phyloP scores from a whole-genome alignment of 2,797 vertebrate species.

The Channallabes apus region DNA sequence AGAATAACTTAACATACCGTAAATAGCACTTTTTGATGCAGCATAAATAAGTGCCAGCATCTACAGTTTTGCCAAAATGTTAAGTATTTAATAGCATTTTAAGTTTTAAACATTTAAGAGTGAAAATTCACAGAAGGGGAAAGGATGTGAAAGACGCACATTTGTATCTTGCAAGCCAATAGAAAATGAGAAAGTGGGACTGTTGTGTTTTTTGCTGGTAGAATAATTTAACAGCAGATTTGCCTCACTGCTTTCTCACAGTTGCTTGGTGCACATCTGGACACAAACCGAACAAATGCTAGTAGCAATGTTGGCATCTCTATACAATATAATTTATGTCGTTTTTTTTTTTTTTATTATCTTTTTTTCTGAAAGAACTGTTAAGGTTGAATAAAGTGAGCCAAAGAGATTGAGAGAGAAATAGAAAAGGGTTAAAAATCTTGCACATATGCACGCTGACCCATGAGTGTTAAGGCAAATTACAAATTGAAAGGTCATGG shows the following conservation, averaged over 20 bases:
- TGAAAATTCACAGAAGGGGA: background rate
- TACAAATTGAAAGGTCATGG: slow-evolving; percentile 27
- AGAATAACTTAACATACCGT: background rate
- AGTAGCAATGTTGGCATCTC: background rate
- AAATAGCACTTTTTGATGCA: slow-evolving; percentile 6
- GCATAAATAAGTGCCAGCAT: background rate
- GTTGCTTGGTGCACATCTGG: background rate
- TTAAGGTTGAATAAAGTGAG: background rate
- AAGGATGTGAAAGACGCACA: background rate
- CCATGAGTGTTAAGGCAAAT: slow-evolving; percentile 15
- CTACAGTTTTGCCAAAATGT: background rate
- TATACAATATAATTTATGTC: background rate
- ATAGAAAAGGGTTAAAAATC: background rate
- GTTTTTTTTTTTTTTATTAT: background rate
- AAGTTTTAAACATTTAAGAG: no score
- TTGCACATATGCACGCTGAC: slow-evolving; percentile 11
- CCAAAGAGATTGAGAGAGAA: background rate
- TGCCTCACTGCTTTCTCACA: background rate
- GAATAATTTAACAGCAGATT: background rate
- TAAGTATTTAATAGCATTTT: background rate
- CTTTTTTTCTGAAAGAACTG: background rate
- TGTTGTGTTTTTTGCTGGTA: background rate
- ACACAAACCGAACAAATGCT: background rate
- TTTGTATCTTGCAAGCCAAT: background rate
- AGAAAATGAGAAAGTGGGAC: background rate